Base-by-base conservation (phyloP, 2,888 invertebrate genomes). In the Baccha elongata region DNA sequence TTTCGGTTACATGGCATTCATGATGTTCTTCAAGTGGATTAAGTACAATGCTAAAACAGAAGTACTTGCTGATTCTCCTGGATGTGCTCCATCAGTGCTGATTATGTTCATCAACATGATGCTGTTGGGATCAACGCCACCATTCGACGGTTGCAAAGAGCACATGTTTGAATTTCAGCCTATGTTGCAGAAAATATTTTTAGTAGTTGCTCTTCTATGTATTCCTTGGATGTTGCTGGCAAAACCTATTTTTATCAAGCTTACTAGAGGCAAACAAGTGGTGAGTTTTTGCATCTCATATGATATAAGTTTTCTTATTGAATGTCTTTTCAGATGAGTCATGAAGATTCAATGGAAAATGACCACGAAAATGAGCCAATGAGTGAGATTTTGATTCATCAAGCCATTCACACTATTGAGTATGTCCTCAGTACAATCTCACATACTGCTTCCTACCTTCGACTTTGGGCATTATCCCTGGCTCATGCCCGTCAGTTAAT, bases 371-470 rank as follows among this genome's bases (percentile, higher is more conserved):
- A 93, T 0, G 96, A 94, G 86, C 92, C 95, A 2, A 95, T 97
- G 91, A 93, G 95, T 85, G 98, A 98, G 89, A 91, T 98, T 86
- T 95, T 97, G 92, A 98, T 99, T 87, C 95, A 97, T 90, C 98
- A 98, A 89, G 95, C 94, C 13, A 99, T 99, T 87, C 98, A 99
- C 91, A 99, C 99, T 1, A 98, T 99, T 81, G 99, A 99, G 92
- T 99, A 97, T 88, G 97, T 98, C 84, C 93, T 99, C 83, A 98
- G 98, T 87, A 98, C 98, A 75, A 95, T 99, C 85, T 98, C 98
- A 0, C 98, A 99, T 89, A 99, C 99, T 0, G 99, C 99, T 0
- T 98, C 98, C 0, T 99, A 99, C 90, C 93, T 99, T 44, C 96
- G 99, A 87, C 92, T 99, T 85, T 99, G 99, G 99, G 99, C 99